Percentiles rank a stretch among this genome's conserved stretches.
Conservation (phyloP, 1,140 invertebrate genomes). For the Vanessa atalanta region DNA sequence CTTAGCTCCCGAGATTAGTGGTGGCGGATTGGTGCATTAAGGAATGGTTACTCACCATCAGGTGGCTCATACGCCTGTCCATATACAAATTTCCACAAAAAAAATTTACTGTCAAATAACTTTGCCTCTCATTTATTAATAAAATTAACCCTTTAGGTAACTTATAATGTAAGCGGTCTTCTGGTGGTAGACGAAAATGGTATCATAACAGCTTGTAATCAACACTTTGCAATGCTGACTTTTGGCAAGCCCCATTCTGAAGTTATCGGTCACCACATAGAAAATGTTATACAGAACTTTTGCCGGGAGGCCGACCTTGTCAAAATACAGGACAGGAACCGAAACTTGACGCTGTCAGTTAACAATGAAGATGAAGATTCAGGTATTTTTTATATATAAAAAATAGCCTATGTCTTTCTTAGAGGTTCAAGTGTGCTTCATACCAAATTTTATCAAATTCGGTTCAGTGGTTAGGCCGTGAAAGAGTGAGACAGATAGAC, state of each 20-base stretch:
- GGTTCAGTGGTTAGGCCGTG: too few relatives aligned
- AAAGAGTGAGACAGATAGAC: too few relatives aligned
- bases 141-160: constrained; percentile 67
- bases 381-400: constrained; percentile 38
- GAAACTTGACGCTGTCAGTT: constrained; percentile 78
- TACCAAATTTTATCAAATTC: too few relatives aligned
- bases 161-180: constrained; percentile 86
- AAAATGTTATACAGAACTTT: constrained; percentile 80
- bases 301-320: constrained; percentile 74
- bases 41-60: too few relatives aligned
- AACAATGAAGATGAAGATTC: constrained; percentile 77
- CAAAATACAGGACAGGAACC: constrained; percentile 64
- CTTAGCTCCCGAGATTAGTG: too few relatives aligned
- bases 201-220: constrained; percentile 84
- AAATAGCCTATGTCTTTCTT: too few relatives aligned
- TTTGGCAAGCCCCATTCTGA: constrained; percentile 84
- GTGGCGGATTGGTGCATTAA: too few relatives aligned
- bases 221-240: constrained; percentile 84
- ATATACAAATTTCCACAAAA: too few relatives aligned
- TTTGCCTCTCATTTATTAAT: background rate
- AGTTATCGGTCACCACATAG: constrained; percentile 82
- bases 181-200: constrained; percentile 84
- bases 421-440: too few relatives aligned
- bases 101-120: too few relatives aligned
- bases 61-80: too few relatives aligned